Evolutionary conservation across 1,140 invertebrate genomes (phyloP).

Genomic region (Megathymus violae): DNA sequence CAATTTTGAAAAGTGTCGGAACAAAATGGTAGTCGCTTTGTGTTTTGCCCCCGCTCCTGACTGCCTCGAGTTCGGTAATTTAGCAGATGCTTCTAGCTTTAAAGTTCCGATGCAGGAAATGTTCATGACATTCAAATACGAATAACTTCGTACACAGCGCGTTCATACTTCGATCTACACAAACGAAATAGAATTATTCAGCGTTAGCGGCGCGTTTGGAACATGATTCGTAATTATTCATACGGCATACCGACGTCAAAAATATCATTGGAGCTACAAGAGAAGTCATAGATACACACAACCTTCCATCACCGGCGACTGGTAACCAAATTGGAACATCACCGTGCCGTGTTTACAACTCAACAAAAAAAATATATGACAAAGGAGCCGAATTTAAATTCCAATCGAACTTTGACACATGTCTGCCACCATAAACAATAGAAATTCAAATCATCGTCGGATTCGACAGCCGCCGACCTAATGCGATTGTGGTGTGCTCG

Average conservation of each 20-base stretch:
- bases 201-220: conserved; percentile 37
- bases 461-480: conserved; percentile 70
- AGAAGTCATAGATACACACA: conserved; percentile 73
- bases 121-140: conserved; percentile 47
- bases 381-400: conserved; percentile 83
- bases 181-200: no score
- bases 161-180: no score
- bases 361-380: conserved; percentile 78
- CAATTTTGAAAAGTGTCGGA: conserved; percentile 83
- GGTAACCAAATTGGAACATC: conserved; percentile 81
- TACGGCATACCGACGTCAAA: conserved; percentile 76
- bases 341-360: conserved; percentile 79
- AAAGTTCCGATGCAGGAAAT: conserved; percentile 58
- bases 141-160: conserved; percentile 16
- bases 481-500: conserved; percentile 76
- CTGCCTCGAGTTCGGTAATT: conserved; percentile 73
- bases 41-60: conserved; percentile 60
- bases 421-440: conserved; percentile 84
- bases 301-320: conserved; percentile 61
- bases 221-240: conserved; percentile 80
- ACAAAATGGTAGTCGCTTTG: conserved; percentile 82
- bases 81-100: conserved; percentile 76
- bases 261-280: conserved; percentile 64
- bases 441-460: conserved; percentile 81
- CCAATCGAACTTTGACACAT: conserved; percentile 84